These are phyloP conservation scores for Bombus affinis DNA, from an alignment of 1,140 invertebrate genomes.

Conservation along the genomic window DNA sequence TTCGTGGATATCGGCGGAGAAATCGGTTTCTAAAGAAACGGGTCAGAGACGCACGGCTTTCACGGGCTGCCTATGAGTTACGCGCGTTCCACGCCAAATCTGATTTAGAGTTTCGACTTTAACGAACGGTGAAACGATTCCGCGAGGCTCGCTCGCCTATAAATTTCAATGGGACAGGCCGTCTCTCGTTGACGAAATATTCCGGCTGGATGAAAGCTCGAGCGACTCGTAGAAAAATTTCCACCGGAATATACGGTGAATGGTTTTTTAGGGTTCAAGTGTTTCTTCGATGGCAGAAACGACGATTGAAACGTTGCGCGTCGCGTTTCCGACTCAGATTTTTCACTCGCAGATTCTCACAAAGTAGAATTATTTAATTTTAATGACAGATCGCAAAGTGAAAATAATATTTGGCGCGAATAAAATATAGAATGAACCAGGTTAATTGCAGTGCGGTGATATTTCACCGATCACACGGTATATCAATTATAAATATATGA, in stretches of 20 bases:
- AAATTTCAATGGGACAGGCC: neutral
- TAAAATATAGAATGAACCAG: too few relatives aligned
- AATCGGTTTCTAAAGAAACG: neutral
- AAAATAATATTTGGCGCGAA: too few relatives aligned
- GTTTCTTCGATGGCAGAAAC: neutral
- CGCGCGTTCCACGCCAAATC: neutral
- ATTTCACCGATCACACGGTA: too few relatives aligned
- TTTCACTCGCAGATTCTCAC: too few relatives aligned
- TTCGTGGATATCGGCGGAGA: neutral
- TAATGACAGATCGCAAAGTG: too few relatives aligned
- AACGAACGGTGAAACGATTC: conserved; percentile 6
- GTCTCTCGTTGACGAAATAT: conserved; percentile 11
- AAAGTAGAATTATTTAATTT: too few relatives aligned
- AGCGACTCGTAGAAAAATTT: neutral
- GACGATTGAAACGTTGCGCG: too few relatives aligned
- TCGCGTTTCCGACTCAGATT: too few relatives aligned
- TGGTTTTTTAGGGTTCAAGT: neutral
- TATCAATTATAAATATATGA: too few relatives aligned
- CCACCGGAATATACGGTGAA: neutral
- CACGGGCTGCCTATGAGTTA: neutral
- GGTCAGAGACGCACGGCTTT: neutral
- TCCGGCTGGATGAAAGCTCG: neutral
- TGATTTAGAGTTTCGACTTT: neutral
- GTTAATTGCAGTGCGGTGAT: too few relatives aligned
- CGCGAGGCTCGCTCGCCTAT: neutral